Conservation (phyloP, 1,140 invertebrate species). For the Drosophila eugracilis region DNA sequence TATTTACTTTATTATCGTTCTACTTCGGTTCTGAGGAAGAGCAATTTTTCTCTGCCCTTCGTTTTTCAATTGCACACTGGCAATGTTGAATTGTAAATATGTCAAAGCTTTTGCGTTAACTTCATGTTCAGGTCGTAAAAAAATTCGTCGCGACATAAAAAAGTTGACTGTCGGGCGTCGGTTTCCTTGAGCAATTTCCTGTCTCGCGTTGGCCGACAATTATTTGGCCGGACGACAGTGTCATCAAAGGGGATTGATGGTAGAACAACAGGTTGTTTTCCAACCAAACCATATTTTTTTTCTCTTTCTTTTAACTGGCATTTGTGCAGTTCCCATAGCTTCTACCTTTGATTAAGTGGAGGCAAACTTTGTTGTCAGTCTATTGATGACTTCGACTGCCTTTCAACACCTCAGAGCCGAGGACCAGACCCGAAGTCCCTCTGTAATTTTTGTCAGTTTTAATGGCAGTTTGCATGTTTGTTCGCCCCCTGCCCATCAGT, state of each 20-base stretch:
- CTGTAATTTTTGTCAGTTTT: constrained; percentile 71
- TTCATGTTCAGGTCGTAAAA: constrained; percentile 30
- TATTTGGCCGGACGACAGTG: constrained; percentile 38
- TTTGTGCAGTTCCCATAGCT: not conserved
- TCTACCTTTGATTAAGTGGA: constrained; percentile 35
- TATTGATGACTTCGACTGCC: constrained; percentile 43
- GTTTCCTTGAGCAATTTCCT: constrained; percentile 47
- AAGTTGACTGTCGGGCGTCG: constrained; percentile 23
- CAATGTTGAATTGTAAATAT: constrained; percentile 25
- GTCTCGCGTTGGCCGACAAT: constrained; percentile 44
- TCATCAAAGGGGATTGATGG: constrained; percentile 27
- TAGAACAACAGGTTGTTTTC: constrained; percentile 28
- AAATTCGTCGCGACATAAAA: constrained; percentile 16
- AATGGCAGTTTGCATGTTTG: constrained; percentile 71
- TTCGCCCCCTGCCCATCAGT: constrained; percentile 4
- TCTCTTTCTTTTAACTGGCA: not conserved
- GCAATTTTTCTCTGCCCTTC: constrained; percentile 4
- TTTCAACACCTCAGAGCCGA: constrained; percentile 17
- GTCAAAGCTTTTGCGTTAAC: constrained; percentile 35
- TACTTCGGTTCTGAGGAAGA: not conserved
- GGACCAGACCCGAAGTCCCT: too few relatives aligned
- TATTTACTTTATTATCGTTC: not conserved
- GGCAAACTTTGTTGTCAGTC: constrained; percentile 51
- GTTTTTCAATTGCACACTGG: constrained; percentile 19
- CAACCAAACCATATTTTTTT: not conserved